Evolutionary conservation across 2,888 invertebrate genomes (phyloP), one percentile per base, ranked within the genome.

Genomic region (Limulus polyphemus): DNA sequence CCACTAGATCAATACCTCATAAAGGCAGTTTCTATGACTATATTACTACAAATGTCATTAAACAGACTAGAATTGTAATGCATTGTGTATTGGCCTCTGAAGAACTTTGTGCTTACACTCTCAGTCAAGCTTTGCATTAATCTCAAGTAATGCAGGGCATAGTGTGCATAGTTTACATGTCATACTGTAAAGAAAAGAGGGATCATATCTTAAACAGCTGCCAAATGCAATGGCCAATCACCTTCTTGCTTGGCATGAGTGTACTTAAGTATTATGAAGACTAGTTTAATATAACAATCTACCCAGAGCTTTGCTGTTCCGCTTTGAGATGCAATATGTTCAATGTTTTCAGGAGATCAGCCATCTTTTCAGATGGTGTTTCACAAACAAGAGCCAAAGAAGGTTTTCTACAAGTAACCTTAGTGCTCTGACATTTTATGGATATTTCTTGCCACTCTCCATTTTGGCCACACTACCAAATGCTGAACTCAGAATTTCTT

Each of bases 391-490:
- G 32, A 7, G 32, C 32, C 16, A 17, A 54, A n/a, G 10, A 54
- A n/a, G n/a, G 4, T 54, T 3, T 54, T 54, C 54, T 14, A 54
- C 54, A 7, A 54, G 16, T 32, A 54, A 11, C 32, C 2, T 54
- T 54, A 54, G 32, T 16, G 65, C 70, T 56, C 71, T 52, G 13
- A 69, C 57, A 49, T 69, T 65, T 55, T 67, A 52, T 51, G 66
- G 55, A 12, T 67, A 49, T 47, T 70, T 70, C 61, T 72, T 71
- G n/a, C 71, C 70, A 65, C 54, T 63, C 10, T 70, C 55, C 65
- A 71, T 71, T 55, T 70, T 69, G n/a, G 16, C 46, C 11, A 71
- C 70, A 12, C 68, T 70, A 32, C 32, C 0, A 69, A 69, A 72
- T 10, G 71, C 64, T 14, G 63, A 58, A 56, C 65, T 68, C 5